These are phyloP conservation scores for Drosophila eohydei DNA, from an alignment of 2,888 invertebrate species.

Conservation along the genomic window DNA sequence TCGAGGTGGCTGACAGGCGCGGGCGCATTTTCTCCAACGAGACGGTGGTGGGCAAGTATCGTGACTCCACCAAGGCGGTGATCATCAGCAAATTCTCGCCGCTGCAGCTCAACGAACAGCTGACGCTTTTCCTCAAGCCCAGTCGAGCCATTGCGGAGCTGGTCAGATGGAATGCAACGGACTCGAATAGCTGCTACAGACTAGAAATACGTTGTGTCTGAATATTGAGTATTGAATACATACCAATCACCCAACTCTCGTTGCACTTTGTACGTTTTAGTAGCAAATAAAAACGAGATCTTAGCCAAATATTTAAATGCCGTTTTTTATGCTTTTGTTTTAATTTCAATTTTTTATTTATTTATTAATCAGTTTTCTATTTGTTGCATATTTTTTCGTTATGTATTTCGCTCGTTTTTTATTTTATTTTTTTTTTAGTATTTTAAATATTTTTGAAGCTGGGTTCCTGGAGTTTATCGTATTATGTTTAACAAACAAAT, in stretches of 20 bases:
- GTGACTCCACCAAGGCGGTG: conserved; percentile 81
- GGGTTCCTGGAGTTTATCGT: conserved; percentile 45
- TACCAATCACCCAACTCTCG: conserved; percentile 3
- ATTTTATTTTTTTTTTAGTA: conserved; percentile 38
- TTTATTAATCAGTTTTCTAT: conserved; percentile 64
- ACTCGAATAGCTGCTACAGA: conserved; percentile 82
- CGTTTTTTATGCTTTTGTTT: conserved; percentile 23
- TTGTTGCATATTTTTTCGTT: conserved; percentile 35
- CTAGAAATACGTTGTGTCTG: conserved; percentile 83
- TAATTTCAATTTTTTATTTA: conserved; percentile 46
- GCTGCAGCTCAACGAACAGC: conserved; percentile 78
- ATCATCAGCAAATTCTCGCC: conserved; percentile 83
- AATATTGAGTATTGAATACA: conserved; percentile 2
- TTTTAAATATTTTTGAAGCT: conserved; percentile 50
- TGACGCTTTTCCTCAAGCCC: conserved; percentile 83
- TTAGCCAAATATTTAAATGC: conserved; percentile 19
- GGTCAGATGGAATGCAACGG: conserved; percentile 82
- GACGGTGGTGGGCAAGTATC: conserved; percentile 73
- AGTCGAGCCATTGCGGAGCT: conserved; percentile 84
- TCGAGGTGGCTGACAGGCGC: conserved; percentile 67
- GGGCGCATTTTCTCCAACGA: conserved; percentile 72
- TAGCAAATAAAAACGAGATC: conserved; percentile 62
- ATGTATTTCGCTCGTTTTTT: conserved; percentile 30
- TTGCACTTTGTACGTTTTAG: conserved; percentile 70
- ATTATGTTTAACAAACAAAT: conserved; percentile 69